Percentiles rank a stretch among this genome's conserved stretches.
phyloP scores from a whole-genome alignment of 2,113 vertebrate species.

The Tamias sibiricus region DNA sequence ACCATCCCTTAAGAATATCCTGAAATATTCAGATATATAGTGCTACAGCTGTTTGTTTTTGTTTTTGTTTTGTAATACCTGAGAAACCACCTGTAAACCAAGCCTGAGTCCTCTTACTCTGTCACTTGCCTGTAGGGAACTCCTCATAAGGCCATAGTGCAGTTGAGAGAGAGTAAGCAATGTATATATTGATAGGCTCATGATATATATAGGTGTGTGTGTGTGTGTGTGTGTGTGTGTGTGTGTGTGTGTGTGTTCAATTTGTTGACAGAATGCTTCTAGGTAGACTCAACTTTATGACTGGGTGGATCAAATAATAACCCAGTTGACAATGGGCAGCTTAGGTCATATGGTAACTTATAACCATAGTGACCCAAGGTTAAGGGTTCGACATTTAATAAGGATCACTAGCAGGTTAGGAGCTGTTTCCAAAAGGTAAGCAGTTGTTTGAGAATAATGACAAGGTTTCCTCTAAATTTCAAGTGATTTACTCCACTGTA shows the following conservation, averaged over 20 bases:
- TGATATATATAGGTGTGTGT: too few relatives aligned
- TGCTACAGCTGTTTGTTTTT: neutral
- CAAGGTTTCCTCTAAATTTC: neutral
- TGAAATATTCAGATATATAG: neutral
- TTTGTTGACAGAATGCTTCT: neutral
- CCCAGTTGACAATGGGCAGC: neutral
- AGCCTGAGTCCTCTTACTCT: too few relatives aligned
- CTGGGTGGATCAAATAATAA: neutral
- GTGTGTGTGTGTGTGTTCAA: too few relatives aligned
- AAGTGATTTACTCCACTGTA: neutral
- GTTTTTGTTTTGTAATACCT: neutral
- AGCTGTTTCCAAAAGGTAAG: neutral
- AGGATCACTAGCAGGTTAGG: neutral
- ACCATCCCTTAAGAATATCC: neutral
- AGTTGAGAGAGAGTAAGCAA: neutral
- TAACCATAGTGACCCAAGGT: neutral
- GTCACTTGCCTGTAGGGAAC: neutral
- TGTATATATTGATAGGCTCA: neutral
- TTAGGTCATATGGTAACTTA: neutral
- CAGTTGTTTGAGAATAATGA: neutral
- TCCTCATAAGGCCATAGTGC: neutral
- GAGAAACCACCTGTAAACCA: neutral
- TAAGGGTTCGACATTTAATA: neutral
- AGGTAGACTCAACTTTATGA: too few relatives aligned
- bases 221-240: too few relatives aligned